Evolutionary conservation across 1,140 invertebrate species (phyloP).

Genomic region (Lerema accius): DNA sequence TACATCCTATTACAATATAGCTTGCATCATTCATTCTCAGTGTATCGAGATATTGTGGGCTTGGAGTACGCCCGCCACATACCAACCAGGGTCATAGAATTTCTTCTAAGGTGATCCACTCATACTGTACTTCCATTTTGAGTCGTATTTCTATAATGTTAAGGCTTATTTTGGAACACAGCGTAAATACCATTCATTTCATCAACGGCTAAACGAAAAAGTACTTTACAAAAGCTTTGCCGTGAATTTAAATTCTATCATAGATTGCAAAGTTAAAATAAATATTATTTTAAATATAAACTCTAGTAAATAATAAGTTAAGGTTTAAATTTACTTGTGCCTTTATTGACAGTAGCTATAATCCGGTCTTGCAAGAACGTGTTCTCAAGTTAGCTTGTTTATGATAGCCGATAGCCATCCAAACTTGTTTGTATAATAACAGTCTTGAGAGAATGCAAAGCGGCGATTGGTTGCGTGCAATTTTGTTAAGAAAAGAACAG

Average conservation of each 20-base stretch:
- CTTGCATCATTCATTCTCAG: slow-evolving; percentile 36
- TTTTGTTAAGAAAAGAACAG: slow-evolving; percentile 42
- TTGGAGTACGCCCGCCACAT: slow-evolving; percentile 43
- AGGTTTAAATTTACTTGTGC: slow-evolving; percentile 38
- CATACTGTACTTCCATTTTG: slow-evolving; percentile 21
- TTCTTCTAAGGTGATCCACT: slow-evolving; percentile 70
- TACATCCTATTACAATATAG: slow-evolving; percentile 19
- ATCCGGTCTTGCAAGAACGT: slow-evolving; percentile 45
- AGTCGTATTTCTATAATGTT: slow-evolving; percentile 20
- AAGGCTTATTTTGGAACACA: slow-evolving; percentile 31
- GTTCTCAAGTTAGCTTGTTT: slow-evolving; percentile 38
- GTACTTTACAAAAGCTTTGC: slow-evolving; percentile 35
- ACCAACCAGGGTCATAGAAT: slow-evolving; percentile 65
- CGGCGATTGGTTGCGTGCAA: slow-evolving; percentile 46
- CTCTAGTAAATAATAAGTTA: slow-evolving; percentile 22
- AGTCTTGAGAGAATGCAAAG: slow-evolving; percentile 63
- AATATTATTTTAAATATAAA: slow-evolving; percentile 34
- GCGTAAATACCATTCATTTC: slow-evolving; percentile 34
- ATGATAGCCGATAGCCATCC: slow-evolving; percentile 44
- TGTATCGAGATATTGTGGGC: slow-evolving; percentile 23
- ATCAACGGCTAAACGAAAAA: slow-evolving; percentile 45
- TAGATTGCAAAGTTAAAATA: not conserved
- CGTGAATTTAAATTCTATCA: slow-evolving; percentile 43
- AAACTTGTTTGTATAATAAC: slow-evolving; percentile 58
- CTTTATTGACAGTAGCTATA: slow-evolving; percentile 38